Conservation (phyloP, 1,140 invertebrate genomes). For the Caerostris extrusa region DNA sequence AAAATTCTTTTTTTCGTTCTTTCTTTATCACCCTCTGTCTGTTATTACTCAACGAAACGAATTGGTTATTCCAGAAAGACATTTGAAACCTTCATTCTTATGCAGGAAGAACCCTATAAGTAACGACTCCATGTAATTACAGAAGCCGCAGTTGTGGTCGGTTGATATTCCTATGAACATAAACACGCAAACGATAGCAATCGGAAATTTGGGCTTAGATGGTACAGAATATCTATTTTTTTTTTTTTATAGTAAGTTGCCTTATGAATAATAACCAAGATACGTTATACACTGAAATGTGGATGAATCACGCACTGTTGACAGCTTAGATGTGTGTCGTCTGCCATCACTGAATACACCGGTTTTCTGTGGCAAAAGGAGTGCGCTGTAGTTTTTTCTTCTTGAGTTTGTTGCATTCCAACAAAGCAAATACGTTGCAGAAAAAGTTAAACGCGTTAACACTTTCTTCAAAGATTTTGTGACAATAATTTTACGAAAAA, state of each 20-base stretch:
- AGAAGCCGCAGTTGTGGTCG: not conserved
- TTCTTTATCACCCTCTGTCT: not conserved
- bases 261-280: not conserved
- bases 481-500: too few relatives aligned
- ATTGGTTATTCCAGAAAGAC: not conserved
- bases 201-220: not conserved
- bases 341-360: not conserved
- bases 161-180: not conserved
- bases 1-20: not conserved
- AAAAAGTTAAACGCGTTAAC: too few relatives aligned
- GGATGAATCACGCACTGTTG: not conserved
- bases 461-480: too few relatives aligned
- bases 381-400: too few relatives aligned
- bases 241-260: not conserved
- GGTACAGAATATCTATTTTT: not conserved
- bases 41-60: not conserved
- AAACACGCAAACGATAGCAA: conserved; percentile 1
- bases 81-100: not conserved
- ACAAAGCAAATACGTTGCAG: too few relatives aligned
- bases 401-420: too few relatives aligned
- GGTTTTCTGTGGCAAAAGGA: too few relatives aligned
- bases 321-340: not conserved
- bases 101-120: not conserved
- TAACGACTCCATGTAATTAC: not conserved
- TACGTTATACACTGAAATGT: not conserved